These are phyloP conservation scores for Elysia crispata DNA, from an alignment of 2,888 invertebrate genomes.

Conservation along the genomic window DNA sequence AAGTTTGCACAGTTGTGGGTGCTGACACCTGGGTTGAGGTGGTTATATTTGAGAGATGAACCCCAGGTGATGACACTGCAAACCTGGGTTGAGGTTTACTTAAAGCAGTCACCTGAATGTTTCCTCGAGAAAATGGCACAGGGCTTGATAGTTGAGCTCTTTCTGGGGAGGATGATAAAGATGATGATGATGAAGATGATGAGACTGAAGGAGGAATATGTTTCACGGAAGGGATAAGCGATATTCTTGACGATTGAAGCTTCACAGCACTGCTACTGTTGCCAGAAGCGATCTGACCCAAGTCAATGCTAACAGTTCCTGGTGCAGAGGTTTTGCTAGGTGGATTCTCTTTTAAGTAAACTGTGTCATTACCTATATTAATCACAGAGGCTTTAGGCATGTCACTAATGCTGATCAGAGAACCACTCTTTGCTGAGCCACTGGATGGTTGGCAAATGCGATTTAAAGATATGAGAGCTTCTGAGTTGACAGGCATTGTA, in stretches of 20 bases:
- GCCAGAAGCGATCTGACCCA: slow-evolving; percentile 46
- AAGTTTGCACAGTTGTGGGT: neutral
- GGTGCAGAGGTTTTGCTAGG: slow-evolving; percentile 44
- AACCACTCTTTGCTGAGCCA: neutral
- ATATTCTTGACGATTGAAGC: slow-evolving; percentile 34
- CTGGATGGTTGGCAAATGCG: neutral
- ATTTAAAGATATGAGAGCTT: slow-evolving; percentile 31
- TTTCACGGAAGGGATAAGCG: slow-evolving; percentile 40
- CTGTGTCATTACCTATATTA: slow-evolving; percentile 43
- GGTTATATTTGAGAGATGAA: no score
- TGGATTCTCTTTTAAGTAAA: slow-evolving; percentile 42
- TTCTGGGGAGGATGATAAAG: slow-evolving; percentile 16
- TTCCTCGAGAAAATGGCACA: neutral
- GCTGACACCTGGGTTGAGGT: neutral
- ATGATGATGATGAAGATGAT: neutral
- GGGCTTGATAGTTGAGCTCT: neutral
- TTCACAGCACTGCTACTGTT: slow-evolving; percentile 35
- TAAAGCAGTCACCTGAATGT: neutral
- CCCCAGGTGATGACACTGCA: slow-evolving; percentile 20
- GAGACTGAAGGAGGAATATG: slow-evolving; percentile 23
- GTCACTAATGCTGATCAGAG: neutral
- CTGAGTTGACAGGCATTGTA: neutral
- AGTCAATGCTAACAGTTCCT: slow-evolving; percentile 50
- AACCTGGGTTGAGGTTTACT: neutral
- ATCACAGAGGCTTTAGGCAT: slow-evolving; percentile 40